Evolutionary conservation across 2,113 vertebrate species (phyloP).

Genomic region (Irena cyanogastra): DNA sequence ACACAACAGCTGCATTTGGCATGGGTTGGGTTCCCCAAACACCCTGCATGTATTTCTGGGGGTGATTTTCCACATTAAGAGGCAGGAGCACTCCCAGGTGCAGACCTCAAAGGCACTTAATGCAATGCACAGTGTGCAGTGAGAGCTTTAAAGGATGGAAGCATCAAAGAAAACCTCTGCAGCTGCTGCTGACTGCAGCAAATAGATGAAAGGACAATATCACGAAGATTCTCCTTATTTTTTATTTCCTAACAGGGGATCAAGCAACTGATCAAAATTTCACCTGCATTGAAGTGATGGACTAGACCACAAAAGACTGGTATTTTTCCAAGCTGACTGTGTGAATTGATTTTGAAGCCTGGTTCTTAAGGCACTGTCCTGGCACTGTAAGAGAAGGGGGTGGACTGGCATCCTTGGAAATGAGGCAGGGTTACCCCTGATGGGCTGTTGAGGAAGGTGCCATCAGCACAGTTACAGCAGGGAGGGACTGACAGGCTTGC

Average conservation of each 20-base stretch:
- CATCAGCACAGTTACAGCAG: neutral
- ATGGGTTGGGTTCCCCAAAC: neutral
- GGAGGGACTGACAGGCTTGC: neutral
- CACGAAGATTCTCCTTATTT: neutral
- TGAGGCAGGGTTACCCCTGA: neutral
- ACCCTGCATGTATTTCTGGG: neutral
- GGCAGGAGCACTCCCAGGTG: neutral
- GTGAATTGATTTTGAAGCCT: neutral
- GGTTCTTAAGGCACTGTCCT: neutral
- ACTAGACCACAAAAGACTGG: neutral
- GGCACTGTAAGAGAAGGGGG: neutral
- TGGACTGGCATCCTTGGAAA: neutral
- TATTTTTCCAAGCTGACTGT: neutral
- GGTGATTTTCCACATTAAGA: neutral
- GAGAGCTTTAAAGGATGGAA: neutral
- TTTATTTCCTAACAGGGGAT: neutral
- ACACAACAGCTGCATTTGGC: neutral
- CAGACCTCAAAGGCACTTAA: neutral
- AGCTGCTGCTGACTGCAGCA: neutral
- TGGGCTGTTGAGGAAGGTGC: neutral
- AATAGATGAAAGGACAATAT: neutral
- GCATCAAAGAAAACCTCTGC: neutral
- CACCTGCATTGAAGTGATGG: neutral
- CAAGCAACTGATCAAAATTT: neutral
- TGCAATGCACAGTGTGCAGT: neutral